Percentiles rank a stretch among this genome's conserved stretches.
Evolutionary conservation across 2,113 vertebrate genomes (phyloP).

Genomic region (Shinisaurus crocodilurus): DNA sequence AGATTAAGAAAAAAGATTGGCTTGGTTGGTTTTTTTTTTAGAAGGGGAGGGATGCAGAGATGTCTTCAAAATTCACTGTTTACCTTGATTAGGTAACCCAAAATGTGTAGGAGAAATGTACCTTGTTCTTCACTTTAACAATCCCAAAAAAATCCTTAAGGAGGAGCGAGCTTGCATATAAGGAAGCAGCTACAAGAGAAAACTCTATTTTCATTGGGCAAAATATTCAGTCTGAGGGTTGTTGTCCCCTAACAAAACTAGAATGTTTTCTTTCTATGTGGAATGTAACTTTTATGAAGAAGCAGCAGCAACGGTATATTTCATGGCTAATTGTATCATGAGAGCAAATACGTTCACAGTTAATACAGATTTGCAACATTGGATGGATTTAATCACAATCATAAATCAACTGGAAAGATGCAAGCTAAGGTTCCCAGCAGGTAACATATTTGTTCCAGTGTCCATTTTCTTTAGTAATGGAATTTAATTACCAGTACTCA

Average conservation of each 20-base stretch:
- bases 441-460: not conserved
- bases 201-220: not conserved
- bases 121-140: conserved; percentile 38
- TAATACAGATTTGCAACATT: not conserved
- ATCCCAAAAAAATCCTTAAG: conserved; percentile 62
- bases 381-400: not conserved
- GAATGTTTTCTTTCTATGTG: not conserved
- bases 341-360: not conserved
- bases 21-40: not conserved
- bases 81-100: not conserved
- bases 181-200: conserved; percentile 22
- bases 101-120: not conserved
- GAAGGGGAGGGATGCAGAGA: not conserved
- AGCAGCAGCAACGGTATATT: not conserved
- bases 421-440: not conserved
- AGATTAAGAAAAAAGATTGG: no score
- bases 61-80: not conserved
- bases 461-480: not conserved
- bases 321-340: not conserved
- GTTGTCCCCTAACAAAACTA: not conserved
- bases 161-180: conserved; percentile 69
- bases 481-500: not conserved
- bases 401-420: not conserved
- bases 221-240: conserved; percentile 28
- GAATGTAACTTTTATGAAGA: not conserved